Conservation (phyloP, 1,140 invertebrate species). For the Riptortus pedestris region DNA sequence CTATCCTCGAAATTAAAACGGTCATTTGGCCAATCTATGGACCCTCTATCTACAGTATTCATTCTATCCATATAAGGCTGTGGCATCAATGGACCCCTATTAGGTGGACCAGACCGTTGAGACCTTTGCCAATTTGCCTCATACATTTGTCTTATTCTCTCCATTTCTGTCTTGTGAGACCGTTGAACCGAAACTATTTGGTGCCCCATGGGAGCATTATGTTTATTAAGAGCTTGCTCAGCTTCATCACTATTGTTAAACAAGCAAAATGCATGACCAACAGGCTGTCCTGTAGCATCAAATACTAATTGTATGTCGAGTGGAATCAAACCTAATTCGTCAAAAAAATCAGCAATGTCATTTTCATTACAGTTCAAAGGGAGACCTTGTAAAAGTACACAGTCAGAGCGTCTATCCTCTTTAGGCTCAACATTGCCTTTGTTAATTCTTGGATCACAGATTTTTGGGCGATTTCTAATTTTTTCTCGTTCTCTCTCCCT, state of each 20-base stretch:
- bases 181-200: conserved; percentile 53
- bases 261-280: conserved; percentile 77
- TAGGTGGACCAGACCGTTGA: background rate
- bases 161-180: conserved; percentile 51
- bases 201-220: conserved; percentile 53
- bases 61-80: background rate
- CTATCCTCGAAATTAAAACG: background rate
- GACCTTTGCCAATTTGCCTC: background rate
- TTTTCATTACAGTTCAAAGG: conserved; percentile 59
- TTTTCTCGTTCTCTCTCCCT: background rate
- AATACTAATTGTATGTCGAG: conserved; percentile 65
- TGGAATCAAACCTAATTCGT: conserved; percentile 61
- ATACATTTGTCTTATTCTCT: conserved; percentile 22
- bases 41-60: too few relatives aligned
- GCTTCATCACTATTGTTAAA: conserved; percentile 60
- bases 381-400: conserved; percentile 62
- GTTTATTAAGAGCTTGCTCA: conserved; percentile 52
- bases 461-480: background rate
- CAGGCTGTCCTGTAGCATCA: conserved; percentile 53
- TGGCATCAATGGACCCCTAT: background rate
- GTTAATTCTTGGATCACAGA: conserved; percentile 7
- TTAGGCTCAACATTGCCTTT: background rate
- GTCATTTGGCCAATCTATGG: background rate
- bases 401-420: conserved; percentile 51
- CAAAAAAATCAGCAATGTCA: conserved; percentile 70